A percentile compares a stretch with the other conserved stretches of the same genome.
Conservation (phyloP, 1,140 invertebrate genomes). For the Marisa cornuarietis region DNA sequence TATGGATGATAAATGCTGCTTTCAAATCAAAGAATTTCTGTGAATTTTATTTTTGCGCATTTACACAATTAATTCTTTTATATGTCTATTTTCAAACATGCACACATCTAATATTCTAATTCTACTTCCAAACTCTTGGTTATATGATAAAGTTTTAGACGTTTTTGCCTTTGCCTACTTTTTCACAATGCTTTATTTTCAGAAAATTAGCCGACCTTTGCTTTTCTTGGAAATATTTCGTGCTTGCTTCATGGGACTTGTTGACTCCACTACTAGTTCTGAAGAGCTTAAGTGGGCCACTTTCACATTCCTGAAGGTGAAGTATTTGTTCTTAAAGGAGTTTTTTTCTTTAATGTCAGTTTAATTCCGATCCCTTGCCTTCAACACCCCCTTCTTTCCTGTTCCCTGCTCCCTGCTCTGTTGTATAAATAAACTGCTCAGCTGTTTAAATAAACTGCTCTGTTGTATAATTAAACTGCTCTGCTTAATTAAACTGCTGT, state of each 20-base stretch:
- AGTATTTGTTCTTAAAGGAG: not conserved
- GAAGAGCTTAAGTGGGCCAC: conserved; percentile 92
- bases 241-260: conserved; percentile 87
- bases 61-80: not conserved
- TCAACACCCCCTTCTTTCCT: too few relatives aligned
- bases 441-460: too few relatives aligned
- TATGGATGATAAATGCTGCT: too few relatives aligned
- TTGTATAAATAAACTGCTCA: too few relatives aligned
- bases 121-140: not conserved
- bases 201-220: conserved; percentile 62
- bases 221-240: conserved; percentile 89
- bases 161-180: not conserved
- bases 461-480: too few relatives aligned
- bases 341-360: too few relatives aligned
- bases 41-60: not conserved
- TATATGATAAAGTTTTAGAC: not conserved
- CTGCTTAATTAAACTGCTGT: too few relatives aligned
- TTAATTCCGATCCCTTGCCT: too few relatives aligned
- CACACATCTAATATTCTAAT: not conserved
- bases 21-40: too few relatives aligned
- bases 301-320: conserved; percentile 89
- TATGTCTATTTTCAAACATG: not conserved
- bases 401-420: too few relatives aligned
- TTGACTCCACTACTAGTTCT: conserved; percentile 73
- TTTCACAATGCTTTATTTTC: conserved; percentile 9